These are phyloP conservation scores for Nerophis ophidion DNA, from an alignment of 2,113 vertebrate genomes.

Conservation along the genomic window DNA sequence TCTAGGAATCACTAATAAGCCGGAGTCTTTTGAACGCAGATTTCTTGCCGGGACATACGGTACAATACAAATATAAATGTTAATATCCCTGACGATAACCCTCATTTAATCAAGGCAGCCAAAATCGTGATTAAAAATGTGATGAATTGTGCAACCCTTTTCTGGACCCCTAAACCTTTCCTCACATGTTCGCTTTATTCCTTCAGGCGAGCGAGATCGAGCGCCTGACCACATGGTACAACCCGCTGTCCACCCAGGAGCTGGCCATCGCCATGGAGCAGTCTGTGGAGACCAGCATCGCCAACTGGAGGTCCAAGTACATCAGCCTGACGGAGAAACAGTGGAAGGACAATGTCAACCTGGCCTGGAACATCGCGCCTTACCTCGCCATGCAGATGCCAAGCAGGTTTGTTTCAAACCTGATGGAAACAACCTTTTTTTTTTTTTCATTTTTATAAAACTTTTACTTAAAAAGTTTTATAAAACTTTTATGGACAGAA, in stretches of 20 bases:
- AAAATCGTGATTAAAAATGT: no score
- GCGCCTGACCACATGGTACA: constrained; percentile 94
- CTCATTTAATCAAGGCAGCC: no score
- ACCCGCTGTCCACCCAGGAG: constrained; percentile 93
- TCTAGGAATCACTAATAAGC: no score
- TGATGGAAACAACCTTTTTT: no score
- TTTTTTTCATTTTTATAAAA: no score
- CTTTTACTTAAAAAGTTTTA: no score
- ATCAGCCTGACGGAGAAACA: constrained; percentile 94
- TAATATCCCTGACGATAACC: no score
- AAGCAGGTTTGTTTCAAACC: constrained; percentile 31
- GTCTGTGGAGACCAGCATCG: constrained; percentile 90
- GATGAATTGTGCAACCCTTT: no score
- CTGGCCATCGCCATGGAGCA: constrained; percentile 83
- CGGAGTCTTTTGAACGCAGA: no score
- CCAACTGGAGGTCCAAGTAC: constrained; percentile 97
- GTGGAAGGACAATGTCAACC: constrained; percentile 97
- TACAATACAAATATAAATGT: no score
- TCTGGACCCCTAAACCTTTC: background rate
- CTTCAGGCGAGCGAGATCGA: constrained; percentile 94
- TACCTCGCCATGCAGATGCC: constrained; percentile 92
- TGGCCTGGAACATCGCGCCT: constrained; percentile 95
- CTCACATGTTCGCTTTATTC: background rate
- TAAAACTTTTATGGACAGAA: no score
- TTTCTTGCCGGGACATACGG: no score